Evolutionary conservation across 2,797 vertebrate species (phyloP).

Genomic region (Nyctalus aviator): DNA sequence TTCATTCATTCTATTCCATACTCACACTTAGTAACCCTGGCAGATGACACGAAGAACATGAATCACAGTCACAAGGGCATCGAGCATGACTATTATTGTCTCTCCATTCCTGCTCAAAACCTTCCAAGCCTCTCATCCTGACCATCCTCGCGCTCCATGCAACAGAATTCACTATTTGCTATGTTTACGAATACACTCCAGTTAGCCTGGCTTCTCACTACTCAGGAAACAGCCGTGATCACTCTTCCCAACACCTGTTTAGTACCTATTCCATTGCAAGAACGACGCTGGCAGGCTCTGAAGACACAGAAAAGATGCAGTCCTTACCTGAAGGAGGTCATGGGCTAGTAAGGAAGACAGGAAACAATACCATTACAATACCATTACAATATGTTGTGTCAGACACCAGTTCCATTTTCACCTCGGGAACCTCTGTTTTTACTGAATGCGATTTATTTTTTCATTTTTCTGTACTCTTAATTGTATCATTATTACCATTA

Average conservation of each 20-base stretch:
- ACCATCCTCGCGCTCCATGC: too few species aligned
- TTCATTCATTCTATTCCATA: too few species aligned
- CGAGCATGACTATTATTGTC: too few species aligned
- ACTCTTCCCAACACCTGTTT: background rate
- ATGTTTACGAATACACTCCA: too few species aligned
- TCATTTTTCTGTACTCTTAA: background rate
- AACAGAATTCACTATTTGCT: too few species aligned
- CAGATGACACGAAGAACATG: too few species aligned
- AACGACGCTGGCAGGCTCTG: background rate
- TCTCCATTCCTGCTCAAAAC: too few species aligned
- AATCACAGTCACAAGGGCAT: too few species aligned
- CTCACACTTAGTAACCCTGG: too few species aligned
- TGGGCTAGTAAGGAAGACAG: background rate
- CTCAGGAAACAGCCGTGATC: background rate
- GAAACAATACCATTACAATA: background rate
- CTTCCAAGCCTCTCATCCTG: too few species aligned
- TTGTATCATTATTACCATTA: background rate
- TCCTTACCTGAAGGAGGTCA: background rate
- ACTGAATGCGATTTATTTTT: background rate
- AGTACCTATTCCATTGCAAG: background rate
- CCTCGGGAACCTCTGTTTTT: background rate
- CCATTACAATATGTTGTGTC: background rate
- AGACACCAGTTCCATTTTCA: background rate
- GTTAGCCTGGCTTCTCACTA: background rate
- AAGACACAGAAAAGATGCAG: too few species aligned